These are phyloP conservation scores for Cotesia vestalis DNA, from an alignment of 1,140 invertebrate genomes.

Conservation along the genomic window DNA sequence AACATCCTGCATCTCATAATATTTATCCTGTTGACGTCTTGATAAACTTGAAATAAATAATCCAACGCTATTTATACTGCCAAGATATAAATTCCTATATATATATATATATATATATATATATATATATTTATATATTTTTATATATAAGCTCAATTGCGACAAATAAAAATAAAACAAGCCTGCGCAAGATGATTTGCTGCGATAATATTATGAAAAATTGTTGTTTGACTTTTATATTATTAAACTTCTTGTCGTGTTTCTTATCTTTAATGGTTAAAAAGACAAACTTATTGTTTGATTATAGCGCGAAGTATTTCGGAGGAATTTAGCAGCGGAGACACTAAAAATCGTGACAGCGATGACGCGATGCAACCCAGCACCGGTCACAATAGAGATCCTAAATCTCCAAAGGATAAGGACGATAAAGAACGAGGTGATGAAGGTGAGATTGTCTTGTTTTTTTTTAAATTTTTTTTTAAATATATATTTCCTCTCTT, in stretches of 20 bases:
- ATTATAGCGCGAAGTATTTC: constrained; percentile 83
- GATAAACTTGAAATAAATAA: too few relatives aligned
- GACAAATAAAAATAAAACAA: too few relatives aligned
- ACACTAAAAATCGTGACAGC: constrained; percentile 73
- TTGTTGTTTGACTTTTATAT: background rate
- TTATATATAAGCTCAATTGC: too few relatives aligned
- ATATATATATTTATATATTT: too few relatives aligned
- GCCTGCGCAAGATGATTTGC: too few relatives aligned
- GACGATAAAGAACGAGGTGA: constrained; percentile 76
- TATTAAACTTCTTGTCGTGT: background rate
- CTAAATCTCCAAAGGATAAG: constrained; percentile 75
- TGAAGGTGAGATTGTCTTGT: constrained; percentile 49
- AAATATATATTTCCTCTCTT: too few relatives aligned
- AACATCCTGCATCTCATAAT: too few relatives aligned
- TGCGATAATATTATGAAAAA: too few relatives aligned
- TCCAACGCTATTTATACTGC: too few relatives aligned
- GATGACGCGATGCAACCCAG: constrained; percentile 68
- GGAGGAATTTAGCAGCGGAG: constrained; percentile 84
- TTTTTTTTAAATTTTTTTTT: background rate
- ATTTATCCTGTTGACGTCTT: too few relatives aligned
- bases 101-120: too few relatives aligned
- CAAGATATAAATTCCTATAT: too few relatives aligned
- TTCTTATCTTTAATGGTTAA: constrained; percentile 1
- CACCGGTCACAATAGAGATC: constrained; percentile 52
- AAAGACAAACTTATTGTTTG: constrained; percentile 19